Evolutionary conservation across 2,113 vertebrate species (phyloP).

Genomic region (Hippoglossus stenolepis): DNA sequence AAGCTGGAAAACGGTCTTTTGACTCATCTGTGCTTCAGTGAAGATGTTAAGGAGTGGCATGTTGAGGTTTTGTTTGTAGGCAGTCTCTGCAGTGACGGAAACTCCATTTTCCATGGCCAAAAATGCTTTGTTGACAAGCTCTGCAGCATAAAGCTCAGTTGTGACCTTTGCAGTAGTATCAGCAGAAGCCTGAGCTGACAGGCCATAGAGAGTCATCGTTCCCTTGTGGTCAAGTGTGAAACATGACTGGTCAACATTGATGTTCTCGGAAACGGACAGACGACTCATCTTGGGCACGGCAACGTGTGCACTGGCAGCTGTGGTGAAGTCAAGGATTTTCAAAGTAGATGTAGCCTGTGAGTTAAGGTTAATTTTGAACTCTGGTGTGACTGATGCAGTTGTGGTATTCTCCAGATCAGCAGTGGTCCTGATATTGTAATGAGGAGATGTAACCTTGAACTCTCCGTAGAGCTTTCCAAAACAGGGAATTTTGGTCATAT

Average conservation of each 20-base stretch:
- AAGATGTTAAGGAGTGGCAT: conserved; percentile 83
- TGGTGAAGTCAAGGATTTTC: conserved; percentile 82
- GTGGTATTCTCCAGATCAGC: conserved; percentile 87
- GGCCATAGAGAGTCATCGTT: conserved; percentile 74
- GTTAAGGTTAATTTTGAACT: conserved; percentile 83
- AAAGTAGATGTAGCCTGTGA: conserved; percentile 84
- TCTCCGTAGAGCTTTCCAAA: conserved; percentile 89
- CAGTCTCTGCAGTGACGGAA: conserved; percentile 78
- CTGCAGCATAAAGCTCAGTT: conserved; percentile 82
- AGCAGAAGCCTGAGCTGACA: conserved; percentile 79
- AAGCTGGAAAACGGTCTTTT: conserved; percentile 81
- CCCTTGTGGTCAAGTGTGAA: conserved; percentile 84
- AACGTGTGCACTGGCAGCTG: conserved; percentile 84
- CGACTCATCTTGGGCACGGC: conserved; percentile 78
- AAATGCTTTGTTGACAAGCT: conserved; percentile 78
- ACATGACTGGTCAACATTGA: conserved; percentile 83
- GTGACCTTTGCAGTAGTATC: conserved; percentile 81
- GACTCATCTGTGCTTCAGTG: conserved; percentile 80
- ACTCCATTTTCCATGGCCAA: conserved; percentile 82
- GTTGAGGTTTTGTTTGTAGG: conserved; percentile 86
- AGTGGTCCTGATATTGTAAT: conserved; percentile 84
- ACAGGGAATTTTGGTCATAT: conserved; percentile 83
- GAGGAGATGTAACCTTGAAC: conserved; percentile 86
- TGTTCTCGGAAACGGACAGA: conserved; percentile 83
- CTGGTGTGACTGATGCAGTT: conserved; percentile 75